Evolutionary conservation across 1,140 invertebrate species (phyloP).

Genomic region (Nixonia krombeini): DNA sequence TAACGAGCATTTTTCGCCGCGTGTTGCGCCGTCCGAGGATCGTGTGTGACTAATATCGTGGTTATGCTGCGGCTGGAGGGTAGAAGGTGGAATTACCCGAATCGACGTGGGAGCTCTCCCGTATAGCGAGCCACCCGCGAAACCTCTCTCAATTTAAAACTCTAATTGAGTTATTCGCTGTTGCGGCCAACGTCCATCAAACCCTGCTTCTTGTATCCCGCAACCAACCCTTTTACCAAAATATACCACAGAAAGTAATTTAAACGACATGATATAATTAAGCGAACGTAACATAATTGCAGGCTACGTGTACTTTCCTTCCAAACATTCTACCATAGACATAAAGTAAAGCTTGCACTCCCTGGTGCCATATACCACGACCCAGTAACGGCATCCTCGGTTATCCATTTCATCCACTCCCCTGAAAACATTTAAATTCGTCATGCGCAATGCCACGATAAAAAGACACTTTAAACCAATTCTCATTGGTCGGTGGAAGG

Average conservation of each 20-base stretch:
- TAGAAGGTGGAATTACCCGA: slow-evolving; percentile 22
- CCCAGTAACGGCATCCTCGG: not conserved
- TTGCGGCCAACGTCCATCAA: not conserved
- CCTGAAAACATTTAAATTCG: slow-evolving; percentile 62
- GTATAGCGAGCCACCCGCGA: slow-evolving; percentile 15
- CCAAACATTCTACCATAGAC: no score
- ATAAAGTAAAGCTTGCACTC: no score
- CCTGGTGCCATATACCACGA: no score
- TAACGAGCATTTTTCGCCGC: slow-evolving; percentile 1
- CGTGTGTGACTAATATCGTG: slow-evolving; percentile 15
- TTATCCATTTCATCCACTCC: slow-evolving; percentile 28
- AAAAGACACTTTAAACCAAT: slow-evolving; percentile 63
- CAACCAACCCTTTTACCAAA: no score
- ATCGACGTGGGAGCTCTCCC: not conserved
- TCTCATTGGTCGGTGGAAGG: slow-evolving; percentile 65
- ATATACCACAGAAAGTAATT: no score
- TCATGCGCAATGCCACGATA: slow-evolving; percentile 63
- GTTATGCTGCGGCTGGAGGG: slow-evolving; percentile 7
- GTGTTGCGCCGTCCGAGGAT: no score
- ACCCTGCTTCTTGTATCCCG: not conserved
- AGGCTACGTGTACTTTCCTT: no score
- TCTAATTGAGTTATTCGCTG: slow-evolving; percentile 2
- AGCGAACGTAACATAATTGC: no score
- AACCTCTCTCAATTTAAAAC: slow-evolving; percentile 3
- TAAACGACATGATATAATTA: no score